Evolutionary conservation across 2,888 invertebrate species (phyloP).

Genomic region (Stenichneumon culpator): DNA sequence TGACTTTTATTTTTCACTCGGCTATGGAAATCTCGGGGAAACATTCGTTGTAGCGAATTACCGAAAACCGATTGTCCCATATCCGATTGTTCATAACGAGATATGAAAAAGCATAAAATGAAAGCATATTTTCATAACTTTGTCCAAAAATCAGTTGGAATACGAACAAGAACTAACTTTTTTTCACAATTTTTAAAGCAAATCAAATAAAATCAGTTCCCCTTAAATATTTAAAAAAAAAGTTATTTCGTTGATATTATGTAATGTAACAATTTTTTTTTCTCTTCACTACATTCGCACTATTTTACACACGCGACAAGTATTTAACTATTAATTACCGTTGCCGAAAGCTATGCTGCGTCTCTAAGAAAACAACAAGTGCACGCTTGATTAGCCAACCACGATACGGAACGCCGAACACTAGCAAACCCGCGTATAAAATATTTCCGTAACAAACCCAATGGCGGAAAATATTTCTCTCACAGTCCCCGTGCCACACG

Average conservation of each 20-base stretch:
- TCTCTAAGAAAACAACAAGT: not conserved
- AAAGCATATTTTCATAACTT: not conserved
- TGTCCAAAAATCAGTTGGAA: too few species aligned
- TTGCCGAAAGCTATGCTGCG: not conserved
- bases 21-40: not conserved
- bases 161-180: too few species aligned
- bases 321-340: not conserved
- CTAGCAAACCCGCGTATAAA: not conserved
- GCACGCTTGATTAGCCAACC: not conserved
- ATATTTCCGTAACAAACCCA: not conserved
- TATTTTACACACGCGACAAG: not conserved
- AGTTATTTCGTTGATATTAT: too few species aligned
- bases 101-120: not conserved
- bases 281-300: not conserved
- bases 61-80: not conserved
- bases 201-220: too few species aligned
- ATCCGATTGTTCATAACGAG: not conserved
- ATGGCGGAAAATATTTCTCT: not conserved
- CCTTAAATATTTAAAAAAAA: too few species aligned
- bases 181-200: too few species aligned
- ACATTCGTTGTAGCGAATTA: not conserved
- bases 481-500: not conserved
- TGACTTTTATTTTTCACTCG: not conserved
- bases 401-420: not conserved
- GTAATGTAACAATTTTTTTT: too few species aligned